Evolutionary conservation across 2,888 invertebrate genomes (phyloP), one percentile per base, ranked within the genome.

Genomic region (Tiphia femorata): DNA sequence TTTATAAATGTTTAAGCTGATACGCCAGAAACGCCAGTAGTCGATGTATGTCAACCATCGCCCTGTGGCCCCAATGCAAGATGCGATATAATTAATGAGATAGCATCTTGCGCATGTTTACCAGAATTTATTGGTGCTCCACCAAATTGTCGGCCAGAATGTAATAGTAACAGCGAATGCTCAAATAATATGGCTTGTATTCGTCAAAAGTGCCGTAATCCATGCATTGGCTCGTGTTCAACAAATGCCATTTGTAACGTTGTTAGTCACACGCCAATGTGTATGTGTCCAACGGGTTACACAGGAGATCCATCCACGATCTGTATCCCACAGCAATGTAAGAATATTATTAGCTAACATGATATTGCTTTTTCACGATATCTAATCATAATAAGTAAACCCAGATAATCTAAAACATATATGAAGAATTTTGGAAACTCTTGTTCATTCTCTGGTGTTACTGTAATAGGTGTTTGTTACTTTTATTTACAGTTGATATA

Each of bases 111-210:
- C 77, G 90, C 92, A 8, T 94, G 94, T 73, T 84, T 90, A 21
- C 85, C 86, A 46, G 88, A 88, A 61, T 91, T 88, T 72, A 84
- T 87, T 37, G 92, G 92, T 21, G 84, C 88, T 20, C 92, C 93
- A 30, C 93, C 93, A 2, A 89, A 91, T 70, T 94, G 93, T 74
- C 87, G 90, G 65, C 93, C 93, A 2, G 94, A 94, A 84, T 95
- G 94, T 81, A 87, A 91, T 37, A 90, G 90, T 64, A 93, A 92
- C 77, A 88, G 89, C 5, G 93, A 94, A 81, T 94, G 93, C 78
- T 80, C 88, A 10, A 87, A 86, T 64, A 86, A 88, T 64, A 84
- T 88, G 60, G 91, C 93, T 3, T 94, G 94, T 79, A 88, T 91
- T 38, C 91, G 91, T 81, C 88, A 90, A 76, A 92, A 91, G 85